phyloP scores from a whole-genome alignment of 1,140 invertebrate genomes.

The Drosophila gunungcola region DNA sequence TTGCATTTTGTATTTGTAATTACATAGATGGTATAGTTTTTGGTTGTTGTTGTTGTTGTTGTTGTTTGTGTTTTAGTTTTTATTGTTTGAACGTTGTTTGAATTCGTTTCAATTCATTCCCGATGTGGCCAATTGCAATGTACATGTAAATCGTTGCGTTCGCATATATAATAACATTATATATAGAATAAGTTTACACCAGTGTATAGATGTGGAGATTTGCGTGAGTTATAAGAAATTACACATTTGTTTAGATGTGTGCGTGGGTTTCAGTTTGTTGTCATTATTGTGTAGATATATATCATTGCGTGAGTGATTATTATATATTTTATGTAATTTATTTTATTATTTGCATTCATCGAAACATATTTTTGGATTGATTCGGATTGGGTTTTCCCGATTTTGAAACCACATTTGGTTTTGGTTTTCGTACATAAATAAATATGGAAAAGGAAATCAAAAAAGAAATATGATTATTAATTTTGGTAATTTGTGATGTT shows the following conservation, averaged over 20 bases:
- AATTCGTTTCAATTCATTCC: slow-evolving; percentile 38
- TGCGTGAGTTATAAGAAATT: slow-evolving; percentile 43
- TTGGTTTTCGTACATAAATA: slow-evolving; percentile 84
- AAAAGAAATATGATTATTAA: slow-evolving; percentile 85
- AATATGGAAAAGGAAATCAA: slow-evolving; percentile 85
- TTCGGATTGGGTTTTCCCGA: slow-evolving; percentile 77
- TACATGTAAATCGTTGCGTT: slow-evolving; percentile 10
- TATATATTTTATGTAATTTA: slow-evolving; percentile 60
- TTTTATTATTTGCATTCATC: slow-evolving; percentile 75
- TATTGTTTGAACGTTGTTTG: slow-evolving; percentile 23
- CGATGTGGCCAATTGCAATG: slow-evolving; percentile 34
- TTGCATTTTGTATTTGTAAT: slow-evolving; percentile 49
- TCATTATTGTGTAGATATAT: slow-evolving; percentile 39
- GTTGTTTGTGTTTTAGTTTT: slow-evolving; percentile 34
- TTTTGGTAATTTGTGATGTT: slow-evolving; percentile 73
- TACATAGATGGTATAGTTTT: slow-evolving; percentile 30
- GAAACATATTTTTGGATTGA: slow-evolving; percentile 66
- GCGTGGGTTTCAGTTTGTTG: slow-evolving; percentile 39
- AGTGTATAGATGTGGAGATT: slow-evolving; percentile 30
- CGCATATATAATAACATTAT: slow-evolving; percentile 15
- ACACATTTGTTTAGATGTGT: slow-evolving; percentile 62
- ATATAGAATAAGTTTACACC: slow-evolving; percentile 28
- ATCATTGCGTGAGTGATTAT: slow-evolving; percentile 68
- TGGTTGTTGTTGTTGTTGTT: slow-evolving; percentile 38
- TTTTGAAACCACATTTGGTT: slow-evolving; percentile 84